Conservation (phyloP, 2,888 invertebrate genomes). For the Autographa gamma region DNA sequence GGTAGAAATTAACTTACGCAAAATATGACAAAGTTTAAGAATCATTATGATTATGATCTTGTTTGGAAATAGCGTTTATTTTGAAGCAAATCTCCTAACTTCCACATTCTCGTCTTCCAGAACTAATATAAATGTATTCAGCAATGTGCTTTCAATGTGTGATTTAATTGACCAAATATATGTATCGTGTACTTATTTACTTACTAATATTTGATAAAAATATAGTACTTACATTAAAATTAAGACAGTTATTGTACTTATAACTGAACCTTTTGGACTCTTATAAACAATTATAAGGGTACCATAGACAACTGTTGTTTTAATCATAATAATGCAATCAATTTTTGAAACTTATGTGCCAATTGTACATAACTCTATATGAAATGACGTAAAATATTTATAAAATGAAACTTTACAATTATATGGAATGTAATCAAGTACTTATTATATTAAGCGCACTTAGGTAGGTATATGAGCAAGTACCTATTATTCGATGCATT, state of each 20-base stretch:
- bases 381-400: slow-evolving; percentile 30
- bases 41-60: not conserved
- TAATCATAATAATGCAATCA: slow-evolving; percentile 56
- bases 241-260: slow-evolving; percentile 61
- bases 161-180: slow-evolving; percentile 80
- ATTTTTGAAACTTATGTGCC: slow-evolving; percentile 72
- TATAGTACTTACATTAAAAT: slow-evolving; percentile 50
- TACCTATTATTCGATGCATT: slow-evolving; percentile 25
- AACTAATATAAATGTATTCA: slow-evolving; percentile 28
- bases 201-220: slow-evolving; percentile 64
- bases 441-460: slow-evolving; percentile 21
- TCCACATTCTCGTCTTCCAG: slow-evolving; percentile 62
- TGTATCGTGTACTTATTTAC: slow-evolving; percentile 62
- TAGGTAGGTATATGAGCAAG: slow-evolving; percentile 8
- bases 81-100: slow-evolving; percentile 11
- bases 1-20: not conserved
- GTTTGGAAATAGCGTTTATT: slow-evolving; percentile 2
- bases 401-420: slow-evolving; percentile 33
- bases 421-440: slow-evolving; percentile 32
- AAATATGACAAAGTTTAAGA: slow-evolving; percentile 7
- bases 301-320: slow-evolving; percentile 53
- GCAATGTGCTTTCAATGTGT: slow-evolving; percentile 71
- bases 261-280: slow-evolving; percentile 34
- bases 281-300: slow-evolving; percentile 20
- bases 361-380: slow-evolving; percentile 60